A percentile compares a stretch with the other conserved stretches of the same genome.
phyloP scores from a whole-genome alignment of 2,113 vertebrate genomes.

The Eptesicus fuscus region DNA sequence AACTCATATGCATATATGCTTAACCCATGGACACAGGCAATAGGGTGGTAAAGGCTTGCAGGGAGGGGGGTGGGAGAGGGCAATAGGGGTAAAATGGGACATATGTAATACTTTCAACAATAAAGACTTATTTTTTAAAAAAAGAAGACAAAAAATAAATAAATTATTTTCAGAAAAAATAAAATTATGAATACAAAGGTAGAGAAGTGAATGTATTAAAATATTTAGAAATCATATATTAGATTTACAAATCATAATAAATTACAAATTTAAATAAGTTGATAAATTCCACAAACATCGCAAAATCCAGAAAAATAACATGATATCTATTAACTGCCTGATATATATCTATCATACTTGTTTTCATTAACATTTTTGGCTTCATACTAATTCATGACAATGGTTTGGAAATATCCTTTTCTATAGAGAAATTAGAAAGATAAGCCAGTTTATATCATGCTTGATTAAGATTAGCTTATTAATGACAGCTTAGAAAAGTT shows the following conservation, averaged over 20 bases:
- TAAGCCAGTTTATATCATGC: not conserved
- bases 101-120: too few species aligned
- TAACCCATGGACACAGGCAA: too few species aligned
- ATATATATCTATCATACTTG: not conserved
- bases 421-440: not conserved
- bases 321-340: not conserved
- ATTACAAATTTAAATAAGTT: not conserved
- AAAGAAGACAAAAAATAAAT: too few species aligned
- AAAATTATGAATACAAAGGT: not conserved
- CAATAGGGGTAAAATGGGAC: too few species aligned
- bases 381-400: not conserved
- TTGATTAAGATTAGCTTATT: constrained; percentile 22
- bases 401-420: constrained; percentile 5
- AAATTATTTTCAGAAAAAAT: not conserved
- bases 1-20: too few species aligned
- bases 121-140: too few species aligned
- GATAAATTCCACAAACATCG: not conserved
- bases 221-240: not conserved
- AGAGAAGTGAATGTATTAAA: not conserved
- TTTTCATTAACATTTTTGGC: constrained; percentile 17
- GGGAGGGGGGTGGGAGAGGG: too few species aligned
- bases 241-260: constrained; percentile 12
- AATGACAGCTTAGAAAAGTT: not conserved
- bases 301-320: not conserved
- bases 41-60: too few species aligned